Evolutionary conservation across 2,888 invertebrate species (phyloP).

Genomic region (Trissolcus brochymenae): DNA sequence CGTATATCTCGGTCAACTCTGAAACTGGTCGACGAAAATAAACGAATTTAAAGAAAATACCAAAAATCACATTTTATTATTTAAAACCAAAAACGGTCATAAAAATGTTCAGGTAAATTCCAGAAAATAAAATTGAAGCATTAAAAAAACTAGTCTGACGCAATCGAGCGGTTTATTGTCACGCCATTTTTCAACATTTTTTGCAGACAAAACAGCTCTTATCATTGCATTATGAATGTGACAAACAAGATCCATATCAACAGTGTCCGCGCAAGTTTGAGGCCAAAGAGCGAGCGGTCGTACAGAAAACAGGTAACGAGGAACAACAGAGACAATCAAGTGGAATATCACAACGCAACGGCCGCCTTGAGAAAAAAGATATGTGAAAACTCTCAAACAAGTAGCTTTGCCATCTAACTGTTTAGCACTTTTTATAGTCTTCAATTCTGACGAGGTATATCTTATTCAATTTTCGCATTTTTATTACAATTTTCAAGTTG

Average conservation of each 20-base stretch:
- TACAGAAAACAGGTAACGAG: conserved; percentile 51
- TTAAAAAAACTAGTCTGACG: background rate
- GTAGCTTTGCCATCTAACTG: no score
- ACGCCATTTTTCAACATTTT: conserved; percentile 23
- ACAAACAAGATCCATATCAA: conserved; percentile 47
- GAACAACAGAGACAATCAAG: conserved; percentile 45
- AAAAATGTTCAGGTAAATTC: no score
- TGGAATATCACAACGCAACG: conserved; percentile 36
- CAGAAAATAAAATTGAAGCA: background rate
- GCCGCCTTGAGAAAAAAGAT: conserved; percentile 41
- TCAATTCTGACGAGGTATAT: no score
- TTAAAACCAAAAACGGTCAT: no score
- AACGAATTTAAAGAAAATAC: no score
- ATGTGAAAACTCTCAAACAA: conserved; percentile 23
- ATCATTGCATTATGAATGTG: conserved; percentile 30
- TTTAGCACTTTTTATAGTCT: no score
- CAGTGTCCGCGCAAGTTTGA: conserved; percentile 42
- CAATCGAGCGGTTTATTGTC: conserved; percentile 22
- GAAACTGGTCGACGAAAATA: no score
- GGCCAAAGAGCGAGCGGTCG: conserved; percentile 42
- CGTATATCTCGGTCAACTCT: no score
- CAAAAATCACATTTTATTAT: no score
- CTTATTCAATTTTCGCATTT: no score
- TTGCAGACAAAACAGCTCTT: conserved; percentile 22
- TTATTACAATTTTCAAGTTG: no score